Conservation (phyloP, 2,888 invertebrate species). For the Leptopterna dolabrata region DNA sequence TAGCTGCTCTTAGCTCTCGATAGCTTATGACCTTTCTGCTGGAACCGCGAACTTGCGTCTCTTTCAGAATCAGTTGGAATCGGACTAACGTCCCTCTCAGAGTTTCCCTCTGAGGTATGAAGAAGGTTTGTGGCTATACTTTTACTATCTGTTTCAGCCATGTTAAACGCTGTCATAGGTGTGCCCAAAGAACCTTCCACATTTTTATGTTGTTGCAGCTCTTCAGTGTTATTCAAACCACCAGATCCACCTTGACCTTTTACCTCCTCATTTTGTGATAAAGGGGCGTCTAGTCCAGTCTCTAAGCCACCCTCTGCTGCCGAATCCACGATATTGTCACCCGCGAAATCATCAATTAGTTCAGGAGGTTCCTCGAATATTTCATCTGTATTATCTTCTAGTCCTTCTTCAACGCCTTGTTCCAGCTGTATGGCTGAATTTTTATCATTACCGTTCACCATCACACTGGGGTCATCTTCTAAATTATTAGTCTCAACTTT, state of each 20-base stretch:
- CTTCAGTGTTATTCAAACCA: neutral
- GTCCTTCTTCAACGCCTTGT: neutral
- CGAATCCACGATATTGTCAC: neutral
- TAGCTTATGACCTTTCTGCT: neutral
- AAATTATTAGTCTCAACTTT: neutral
- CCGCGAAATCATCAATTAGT: neutral
- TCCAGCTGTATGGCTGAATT: neutral
- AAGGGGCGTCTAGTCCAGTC: neutral
- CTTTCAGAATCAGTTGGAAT: conserved; percentile 54
- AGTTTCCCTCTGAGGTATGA: conserved; percentile 51
- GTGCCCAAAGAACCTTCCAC: neutral
- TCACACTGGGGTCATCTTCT: neutral
- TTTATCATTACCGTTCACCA: neutral
- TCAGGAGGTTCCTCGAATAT: conserved; percentile 39
- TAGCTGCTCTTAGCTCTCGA: conserved; percentile 28
- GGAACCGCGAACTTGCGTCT: neutral
- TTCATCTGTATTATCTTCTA: conserved; percentile 8
- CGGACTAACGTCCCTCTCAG: conserved; percentile 55
- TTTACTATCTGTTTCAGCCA: conserved; percentile 18
- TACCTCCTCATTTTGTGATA: neutral
- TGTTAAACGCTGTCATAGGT: conserved; percentile 34
- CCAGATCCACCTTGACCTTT: neutral
- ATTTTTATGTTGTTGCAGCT: neutral
- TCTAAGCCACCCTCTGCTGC: neutral
- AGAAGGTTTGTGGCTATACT: neutral